Base-by-base conservation (phyloP, 2,113 vertebrate species). In the Epinephelus lanceolatus region DNA sequence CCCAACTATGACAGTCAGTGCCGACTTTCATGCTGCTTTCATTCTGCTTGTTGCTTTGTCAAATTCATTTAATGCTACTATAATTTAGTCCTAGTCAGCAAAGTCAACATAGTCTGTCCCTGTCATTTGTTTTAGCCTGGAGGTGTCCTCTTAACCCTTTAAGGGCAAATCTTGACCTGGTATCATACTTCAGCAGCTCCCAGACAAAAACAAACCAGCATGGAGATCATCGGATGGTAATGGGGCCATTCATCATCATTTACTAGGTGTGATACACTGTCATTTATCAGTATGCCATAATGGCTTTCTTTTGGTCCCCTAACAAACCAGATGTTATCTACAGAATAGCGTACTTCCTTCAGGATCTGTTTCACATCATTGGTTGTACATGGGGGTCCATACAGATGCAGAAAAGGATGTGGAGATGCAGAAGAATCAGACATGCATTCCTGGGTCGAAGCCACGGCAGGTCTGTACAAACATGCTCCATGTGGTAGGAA, bases 361-460 rank as follows among this genome's bases (percentile, higher is more conserved):
- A 3, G 17, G 52, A 40, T 73, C 57, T 86, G 68, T 65, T 84
- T 91, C 74, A 62, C 45, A 81, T 81, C 60, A 79, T 15, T 30
- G 40, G 19, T 13, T 49, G 3, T 45, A 57, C 13, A 13, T 45
- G 47, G 21, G 6, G 65, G 27, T 74, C 61, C 6, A 14, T 66
- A 74, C 84, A 83, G 86, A 85, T 71, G 71, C 56, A 74, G 69
- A 37, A 62, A 76, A 83, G 61, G 80, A 82, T 74, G 71, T 70
- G 60, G 69, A 83, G 86, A 90, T 90, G 81, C 59, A 18, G 63
- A 83, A 42, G 30, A 88, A 92, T 90, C 83, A 23, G 91, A 95
- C 91, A 94, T 93, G 91, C 93, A 93, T 94, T 93, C 94, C 91
- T 90, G 81, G 81, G 82, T 63, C 42, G 87, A 88, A 91, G 88